These are phyloP conservation scores for Progne subis DNA, from an alignment of 2,113 vertebrate species.

Conservation along the genomic window DNA sequence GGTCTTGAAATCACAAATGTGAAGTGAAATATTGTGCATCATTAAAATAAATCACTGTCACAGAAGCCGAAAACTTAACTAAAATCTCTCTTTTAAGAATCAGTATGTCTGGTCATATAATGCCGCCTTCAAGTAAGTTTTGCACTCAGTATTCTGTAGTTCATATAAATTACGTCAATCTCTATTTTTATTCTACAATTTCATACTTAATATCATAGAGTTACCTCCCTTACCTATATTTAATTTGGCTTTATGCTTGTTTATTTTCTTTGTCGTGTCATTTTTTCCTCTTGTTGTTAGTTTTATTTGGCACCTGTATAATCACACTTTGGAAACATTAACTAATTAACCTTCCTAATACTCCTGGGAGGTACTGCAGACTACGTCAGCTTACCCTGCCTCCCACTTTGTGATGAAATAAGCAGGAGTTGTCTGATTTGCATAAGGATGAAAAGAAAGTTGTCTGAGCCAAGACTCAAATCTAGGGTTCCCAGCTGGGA, in stretches of 20 bases:
- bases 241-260: slow-evolving; percentile 54
- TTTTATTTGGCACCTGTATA: slow-evolving; percentile 50
- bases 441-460: slow-evolving; percentile 38
- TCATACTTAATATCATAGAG: slow-evolving; percentile 12
- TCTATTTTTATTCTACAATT: slow-evolving; percentile 20
- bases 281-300: slow-evolving; percentile 38
- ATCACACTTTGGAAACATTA: slow-evolving; percentile 54
- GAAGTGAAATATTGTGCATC: slow-evolving; percentile 44
- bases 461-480: not conserved
- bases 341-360: slow-evolving; percentile 58
- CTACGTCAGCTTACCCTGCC: slow-evolving; percentile 39
- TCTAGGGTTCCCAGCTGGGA: not conserved
- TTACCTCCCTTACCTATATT: slow-evolving; percentile 41
- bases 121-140: not conserved
- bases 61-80: slow-evolving; percentile 43
- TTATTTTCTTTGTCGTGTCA: slow-evolving; percentile 41
- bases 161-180: not conserved
- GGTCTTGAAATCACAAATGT: slow-evolving; percentile 69
- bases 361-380: slow-evolving; percentile 44
- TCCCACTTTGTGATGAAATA: slow-evolving; percentile 53
- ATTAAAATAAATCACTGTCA: slow-evolving; percentile 65
- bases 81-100: slow-evolving; percentile 36
- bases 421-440: slow-evolving; percentile 50
- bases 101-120: not conserved
- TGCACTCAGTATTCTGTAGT: not conserved